Evolutionary conservation across 2,797 vertebrate species (phyloP), one percentile per base, ranked within the genome.

Genomic region (Molothrus aeneus): DNA sequence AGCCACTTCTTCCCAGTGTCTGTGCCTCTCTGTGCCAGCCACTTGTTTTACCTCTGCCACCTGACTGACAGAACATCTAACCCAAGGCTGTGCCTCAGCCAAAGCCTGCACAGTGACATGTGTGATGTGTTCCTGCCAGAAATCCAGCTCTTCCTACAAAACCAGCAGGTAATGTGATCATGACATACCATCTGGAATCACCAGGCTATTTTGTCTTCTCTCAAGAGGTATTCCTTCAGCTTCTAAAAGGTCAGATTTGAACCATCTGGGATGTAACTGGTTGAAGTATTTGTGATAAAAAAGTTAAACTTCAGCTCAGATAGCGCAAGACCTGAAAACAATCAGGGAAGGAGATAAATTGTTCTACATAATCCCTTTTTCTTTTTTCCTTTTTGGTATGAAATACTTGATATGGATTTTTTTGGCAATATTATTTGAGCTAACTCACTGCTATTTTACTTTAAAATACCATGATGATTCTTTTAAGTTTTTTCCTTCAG

Each of bases 131-230:
- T 80, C 77, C 92, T 93, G 87, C 71, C 87, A 91, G 73, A 53
- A 93, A 86, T 15, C 32, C 88, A 32, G 80, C 86, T 88, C 84
- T 82, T 61, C 59, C 57, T 69, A 9, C 38, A 36, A 90, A 91
- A 48, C 1, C 7, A 88, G 40, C 89, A 93, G 88, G 91, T 88
- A 93, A 84, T 82, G 78, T 40, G 73, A 94, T 86, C 94, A 74
- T 84, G 83, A 86, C 59, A 47, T 0, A 48, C 71, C 91, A 88
- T 83, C 84, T 92, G 87, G 90, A 56, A 78, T 51, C 36, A 65
- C 24, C 25, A 65, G 79, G 68, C 31, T 68, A 70, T 45, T 88
- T 70, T 69, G 51, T 59, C 21, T 38, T 42, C 25, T 59, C 68
- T 74, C 60, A 82, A 85, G 48, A 87, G 34, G 12, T 40, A 61